Percentiles rank a stretch among this genome's conserved stretches.
Evolutionary conservation across 2,113 vertebrate species (phyloP).

Genomic region (Ranitomeya imitator): DNA sequence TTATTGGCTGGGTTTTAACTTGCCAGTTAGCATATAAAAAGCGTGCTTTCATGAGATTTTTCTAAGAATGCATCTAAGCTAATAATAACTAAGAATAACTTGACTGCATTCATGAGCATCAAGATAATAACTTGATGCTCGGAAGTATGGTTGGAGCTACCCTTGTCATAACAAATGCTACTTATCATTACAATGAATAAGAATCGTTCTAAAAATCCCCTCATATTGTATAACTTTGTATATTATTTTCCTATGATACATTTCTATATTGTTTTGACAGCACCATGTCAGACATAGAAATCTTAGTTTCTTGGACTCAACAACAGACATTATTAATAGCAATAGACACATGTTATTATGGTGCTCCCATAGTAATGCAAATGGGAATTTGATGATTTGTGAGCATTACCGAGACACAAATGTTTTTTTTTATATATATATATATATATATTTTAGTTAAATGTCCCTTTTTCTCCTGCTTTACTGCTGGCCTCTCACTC

Average conservation of each 20-base stretch:
- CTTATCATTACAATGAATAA: not conserved
- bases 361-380: not conserved
- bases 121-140: not conserved
- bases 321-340: not conserved
- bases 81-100: too few relatives aligned
- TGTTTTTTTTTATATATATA: not conserved
- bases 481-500: not conserved
- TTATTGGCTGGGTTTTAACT: too few relatives aligned
- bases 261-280: not conserved
- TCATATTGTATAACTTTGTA: not conserved
- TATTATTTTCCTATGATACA: not conserved
- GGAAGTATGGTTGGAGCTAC: not conserved
- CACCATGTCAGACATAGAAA: not conserved
- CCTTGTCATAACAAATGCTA: too few relatives aligned
- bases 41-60: too few relatives aligned
- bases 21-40: too few relatives aligned
- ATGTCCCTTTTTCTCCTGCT: too few relatives aligned
- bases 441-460: not conserved
- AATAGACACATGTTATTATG: not conserved
- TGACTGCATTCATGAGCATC: not conserved
- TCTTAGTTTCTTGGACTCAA: not conserved
- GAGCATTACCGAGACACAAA: not conserved
- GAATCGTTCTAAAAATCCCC: not conserved
- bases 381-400: not conserved
- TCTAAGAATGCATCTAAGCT: not conserved